Conservation (phyloP, 2,797 vertebrate species). For the Malurus splendens region DNA sequence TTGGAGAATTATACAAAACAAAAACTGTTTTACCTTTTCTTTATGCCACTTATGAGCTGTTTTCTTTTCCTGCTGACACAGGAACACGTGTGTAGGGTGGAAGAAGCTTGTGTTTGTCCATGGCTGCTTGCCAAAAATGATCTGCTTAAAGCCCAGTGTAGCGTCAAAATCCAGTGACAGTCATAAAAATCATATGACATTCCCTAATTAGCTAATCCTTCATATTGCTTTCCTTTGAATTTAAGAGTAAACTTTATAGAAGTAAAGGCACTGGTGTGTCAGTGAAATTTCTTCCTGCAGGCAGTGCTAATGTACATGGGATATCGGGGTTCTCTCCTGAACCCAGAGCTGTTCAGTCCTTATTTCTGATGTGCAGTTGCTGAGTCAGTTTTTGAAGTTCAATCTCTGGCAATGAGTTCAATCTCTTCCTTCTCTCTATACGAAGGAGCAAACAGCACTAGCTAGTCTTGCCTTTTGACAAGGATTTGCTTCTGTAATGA, state of each 20-base stretch:
- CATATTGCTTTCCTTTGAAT: background rate
- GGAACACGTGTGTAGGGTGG: accelerated
- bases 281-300: background rate
- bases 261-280: background rate
- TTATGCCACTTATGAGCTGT: background rate
- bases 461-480: background rate
- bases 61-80: background rate
- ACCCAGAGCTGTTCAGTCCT: background rate
- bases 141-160: background rate
- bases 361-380: background rate
- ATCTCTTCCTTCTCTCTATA: background rate
- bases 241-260: background rate
- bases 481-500: background rate
- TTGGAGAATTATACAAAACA: background rate
- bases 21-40: background rate
- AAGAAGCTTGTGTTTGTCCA: background rate
- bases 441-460: background rate
- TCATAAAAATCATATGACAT: background rate
- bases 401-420: background rate
- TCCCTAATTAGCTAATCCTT: background rate
- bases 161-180: background rate
- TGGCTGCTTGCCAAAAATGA: background rate
- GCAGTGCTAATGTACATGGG: accelerated
- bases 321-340: background rate
- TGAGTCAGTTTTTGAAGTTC: background rate